Conservation (phyloP, 2,113 vertebrate species). For the Daboia siamensis region DNA sequence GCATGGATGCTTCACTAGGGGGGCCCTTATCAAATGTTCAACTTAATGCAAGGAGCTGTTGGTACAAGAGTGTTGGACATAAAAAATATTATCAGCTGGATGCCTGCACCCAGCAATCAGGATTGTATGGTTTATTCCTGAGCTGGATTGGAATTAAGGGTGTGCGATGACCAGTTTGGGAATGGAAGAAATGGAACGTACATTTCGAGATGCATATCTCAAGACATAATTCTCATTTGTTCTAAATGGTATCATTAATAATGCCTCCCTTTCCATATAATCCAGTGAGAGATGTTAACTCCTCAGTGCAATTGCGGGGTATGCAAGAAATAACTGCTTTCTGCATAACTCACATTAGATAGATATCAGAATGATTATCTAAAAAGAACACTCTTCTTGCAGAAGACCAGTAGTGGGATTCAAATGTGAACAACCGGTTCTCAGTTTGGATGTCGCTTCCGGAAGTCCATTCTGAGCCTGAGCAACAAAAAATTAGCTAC, state of each 20-base stretch:
- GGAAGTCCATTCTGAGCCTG: too few species aligned
- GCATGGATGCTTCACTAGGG: neutral
- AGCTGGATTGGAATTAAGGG: neutral
- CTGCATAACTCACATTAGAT: neutral
- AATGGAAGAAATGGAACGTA: neutral
- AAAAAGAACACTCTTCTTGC: constrained; percentile 28
- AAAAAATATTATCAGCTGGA: neutral
- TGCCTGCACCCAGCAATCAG: constrained; percentile 21
- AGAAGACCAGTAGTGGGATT: neutral
- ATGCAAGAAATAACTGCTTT: neutral
- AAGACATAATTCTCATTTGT: neutral
- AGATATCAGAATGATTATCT: constrained; percentile 15
- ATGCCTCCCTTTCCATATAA: neutral
- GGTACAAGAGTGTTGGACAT: neutral
- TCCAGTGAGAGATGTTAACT: neutral
- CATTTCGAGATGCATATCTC: neutral
- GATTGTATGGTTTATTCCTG: neutral
- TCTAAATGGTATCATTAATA: neutral
- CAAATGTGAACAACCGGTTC: too few species aligned
- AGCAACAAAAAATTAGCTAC: too few species aligned
- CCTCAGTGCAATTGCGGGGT: neutral
- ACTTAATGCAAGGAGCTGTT: neutral
- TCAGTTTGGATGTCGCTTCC: too few species aligned
- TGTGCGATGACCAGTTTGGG: neutral
- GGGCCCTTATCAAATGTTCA: neutral